Conservation (phyloP, 92 coral and sea anemone species). For the Umimayanthus kanabou region DNA sequence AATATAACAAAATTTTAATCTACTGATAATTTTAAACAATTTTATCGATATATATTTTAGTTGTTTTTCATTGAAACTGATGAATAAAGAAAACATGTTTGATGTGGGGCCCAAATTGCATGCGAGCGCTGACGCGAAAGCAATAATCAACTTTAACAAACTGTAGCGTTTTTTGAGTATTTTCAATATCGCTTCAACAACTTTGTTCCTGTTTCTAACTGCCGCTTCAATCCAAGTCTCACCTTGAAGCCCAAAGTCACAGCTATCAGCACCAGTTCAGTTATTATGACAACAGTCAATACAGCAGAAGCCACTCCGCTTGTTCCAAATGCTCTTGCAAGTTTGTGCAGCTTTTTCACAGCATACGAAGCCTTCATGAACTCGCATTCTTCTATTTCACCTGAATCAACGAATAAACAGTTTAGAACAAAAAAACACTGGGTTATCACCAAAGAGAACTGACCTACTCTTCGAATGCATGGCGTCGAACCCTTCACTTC, state of each 20-base stretch:
- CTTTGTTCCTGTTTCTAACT: not conserved
- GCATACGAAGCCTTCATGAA: conserved; percentile 31
- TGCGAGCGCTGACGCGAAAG: too few species aligned
- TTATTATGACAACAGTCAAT: not conserved
- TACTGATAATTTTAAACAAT: too few species aligned
- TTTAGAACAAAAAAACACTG: not conserved
- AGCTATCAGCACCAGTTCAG: conserved; percentile 1
- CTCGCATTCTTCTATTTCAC: conserved; percentile 43
- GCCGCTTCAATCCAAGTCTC: not conserved
- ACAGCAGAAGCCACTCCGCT: not conserved
- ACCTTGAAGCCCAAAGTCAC: conserved; percentile 30
- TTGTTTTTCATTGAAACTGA: too few species aligned
- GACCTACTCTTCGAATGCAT: too few species aligned
- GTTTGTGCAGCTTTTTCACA: conserved; percentile 17
- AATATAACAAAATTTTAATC: too few species aligned
- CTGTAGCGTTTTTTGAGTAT: not conserved
- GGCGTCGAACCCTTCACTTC: too few species aligned
- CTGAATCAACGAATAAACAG: not conserved
- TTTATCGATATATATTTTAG: too few species aligned
- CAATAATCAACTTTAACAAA: too few species aligned
- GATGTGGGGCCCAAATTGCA: too few species aligned
- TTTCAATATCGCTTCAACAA: not conserved
- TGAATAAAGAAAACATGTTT: too few species aligned
- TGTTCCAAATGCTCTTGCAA: conserved; percentile 17
- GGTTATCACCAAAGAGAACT: not conserved